phyloP scores from a whole-genome alignment of 2,888 invertebrate species.

The Dastarcus helophoroides region DNA sequence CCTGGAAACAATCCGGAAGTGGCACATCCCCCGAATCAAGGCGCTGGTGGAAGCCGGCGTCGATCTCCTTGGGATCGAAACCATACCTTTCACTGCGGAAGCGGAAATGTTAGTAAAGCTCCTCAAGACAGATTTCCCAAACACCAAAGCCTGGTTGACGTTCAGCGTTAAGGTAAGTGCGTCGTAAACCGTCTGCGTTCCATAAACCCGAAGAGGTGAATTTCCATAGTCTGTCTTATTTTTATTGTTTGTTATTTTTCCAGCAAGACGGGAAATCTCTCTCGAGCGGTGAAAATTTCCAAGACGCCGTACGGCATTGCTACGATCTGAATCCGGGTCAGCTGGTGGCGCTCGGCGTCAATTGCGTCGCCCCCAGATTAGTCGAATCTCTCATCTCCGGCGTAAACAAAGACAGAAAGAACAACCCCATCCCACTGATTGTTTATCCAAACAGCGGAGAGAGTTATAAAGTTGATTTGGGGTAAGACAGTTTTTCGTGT shows the following conservation, averaged over 20 bases:
- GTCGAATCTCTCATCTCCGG: constrained; percentile 50
- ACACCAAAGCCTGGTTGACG: constrained; percentile 71
- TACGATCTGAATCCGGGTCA: constrained; percentile 51
- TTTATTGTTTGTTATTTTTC: constrained; percentile 10
- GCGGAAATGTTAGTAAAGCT: constrained; percentile 72
- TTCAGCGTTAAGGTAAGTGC: constrained; percentile 71
- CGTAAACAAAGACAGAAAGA: constrained; percentile 40
- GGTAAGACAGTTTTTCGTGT: constrained; percentile 42
- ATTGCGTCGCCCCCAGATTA: constrained; percentile 65
- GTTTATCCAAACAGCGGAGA: constrained; percentile 92
- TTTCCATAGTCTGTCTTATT: constrained; percentile 1
- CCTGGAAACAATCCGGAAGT: constrained; percentile 54
- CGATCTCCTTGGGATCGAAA: constrained; percentile 81
- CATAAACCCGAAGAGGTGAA: constrained; percentile 1
- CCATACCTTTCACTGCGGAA: constrained; percentile 76
- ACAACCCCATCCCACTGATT: constrained; percentile 56
- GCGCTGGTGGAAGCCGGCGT: constrained; percentile 70
- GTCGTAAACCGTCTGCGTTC: neutral
- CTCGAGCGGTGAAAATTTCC: constrained; percentile 72
- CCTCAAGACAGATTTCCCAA: constrained; percentile 61
- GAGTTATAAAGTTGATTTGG: constrained; percentile 56
- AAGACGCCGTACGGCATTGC: constrained; percentile 57
- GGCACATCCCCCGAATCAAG: constrained; percentile 75
- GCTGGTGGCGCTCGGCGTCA: constrained; percentile 78
- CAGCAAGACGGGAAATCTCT: constrained; percentile 50